A percentile compares a stretch with the other conserved stretches of the same genome.
These are phyloP conservation scores for Crotalus adamanteus DNA, from an alignment of 2,797 vertebrate genomes.

Conservation along the genomic window DNA sequence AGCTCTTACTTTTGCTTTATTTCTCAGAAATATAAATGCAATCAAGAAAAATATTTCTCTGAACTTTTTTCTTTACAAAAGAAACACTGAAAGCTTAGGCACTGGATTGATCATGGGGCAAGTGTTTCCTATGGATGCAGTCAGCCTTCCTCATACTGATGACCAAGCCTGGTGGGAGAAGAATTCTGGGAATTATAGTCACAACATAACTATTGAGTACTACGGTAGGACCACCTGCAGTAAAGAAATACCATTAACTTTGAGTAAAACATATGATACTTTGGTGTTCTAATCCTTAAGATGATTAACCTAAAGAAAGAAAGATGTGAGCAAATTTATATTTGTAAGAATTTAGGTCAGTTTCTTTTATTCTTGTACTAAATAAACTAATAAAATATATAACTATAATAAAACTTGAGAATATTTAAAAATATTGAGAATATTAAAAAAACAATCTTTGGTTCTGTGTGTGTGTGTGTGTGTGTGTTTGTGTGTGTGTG, in stretches of 20 bases:
- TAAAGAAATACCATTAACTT: neutral
- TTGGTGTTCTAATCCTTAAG: no score
- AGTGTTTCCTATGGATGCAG: neutral
- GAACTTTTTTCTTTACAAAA: conserved; percentile 7
- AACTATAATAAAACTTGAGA: neutral
- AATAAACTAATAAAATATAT: neutral
- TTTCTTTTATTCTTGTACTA: neutral
- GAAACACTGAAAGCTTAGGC: neutral
- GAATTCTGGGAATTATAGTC: no score
- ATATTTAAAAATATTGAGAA: neutral
- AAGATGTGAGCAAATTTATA: neutral
- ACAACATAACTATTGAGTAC: no score
- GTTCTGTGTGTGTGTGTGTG: no score
- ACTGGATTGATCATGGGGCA: neutral
- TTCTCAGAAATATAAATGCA: conserved; percentile 29
- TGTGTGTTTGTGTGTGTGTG: no score
- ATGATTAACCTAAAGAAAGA: neutral
- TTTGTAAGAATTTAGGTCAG: neutral
- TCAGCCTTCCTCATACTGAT: neutral
- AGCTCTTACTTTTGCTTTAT: conserved; percentile 11
- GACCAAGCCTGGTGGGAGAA: no score
- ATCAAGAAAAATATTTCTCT: conserved; percentile 11
- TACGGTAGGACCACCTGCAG: no score
- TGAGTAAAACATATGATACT: neutral
- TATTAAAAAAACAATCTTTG: no score